These are phyloP conservation scores for Epiblema foenella DNA, from an alignment of 2,888 invertebrate species.

Conservation along the genomic window DNA sequence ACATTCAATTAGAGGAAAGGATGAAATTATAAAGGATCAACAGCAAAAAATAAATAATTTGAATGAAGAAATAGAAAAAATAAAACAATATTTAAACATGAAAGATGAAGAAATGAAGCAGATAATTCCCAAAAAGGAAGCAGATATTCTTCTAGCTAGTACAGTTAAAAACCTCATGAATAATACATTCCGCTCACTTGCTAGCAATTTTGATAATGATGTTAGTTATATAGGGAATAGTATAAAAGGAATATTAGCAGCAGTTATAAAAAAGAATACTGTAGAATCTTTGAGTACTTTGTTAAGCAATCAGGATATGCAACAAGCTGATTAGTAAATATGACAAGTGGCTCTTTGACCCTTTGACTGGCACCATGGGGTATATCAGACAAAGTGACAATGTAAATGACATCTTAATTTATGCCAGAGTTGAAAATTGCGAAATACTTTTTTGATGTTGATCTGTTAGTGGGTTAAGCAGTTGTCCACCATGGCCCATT, in stretches of 20 bases:
- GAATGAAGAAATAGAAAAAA: conserved; percentile 51
- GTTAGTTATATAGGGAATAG: conserved; percentile 63
- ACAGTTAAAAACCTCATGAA: conserved; percentile 75
- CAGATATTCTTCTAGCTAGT: conserved; percentile 51
- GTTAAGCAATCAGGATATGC: conserved; percentile 29
- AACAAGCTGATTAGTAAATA: conserved; percentile 4
- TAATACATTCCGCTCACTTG: conserved; percentile 70
- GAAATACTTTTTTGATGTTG: no score
- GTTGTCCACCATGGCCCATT: no score
- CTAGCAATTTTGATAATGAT: conserved; percentile 63
- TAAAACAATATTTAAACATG: conserved; percentile 52
- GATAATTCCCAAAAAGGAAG: conserved; percentile 46
- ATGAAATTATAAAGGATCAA: conserved; percentile 52
- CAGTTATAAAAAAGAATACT: conserved; percentile 72
- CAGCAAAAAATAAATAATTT: conserved; percentile 48
- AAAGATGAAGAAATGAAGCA: conserved; percentile 52
- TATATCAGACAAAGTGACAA: no score
- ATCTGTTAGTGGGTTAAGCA: no score
- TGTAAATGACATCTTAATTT: no score
- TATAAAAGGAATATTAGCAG: conserved; percentile 66
- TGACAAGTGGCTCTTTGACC: neutral
- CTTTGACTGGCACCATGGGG: no score
- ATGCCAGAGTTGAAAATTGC: no score
- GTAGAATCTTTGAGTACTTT: conserved; percentile 60
- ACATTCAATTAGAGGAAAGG: conserved; percentile 54